Conservation (phyloP, 2,888 invertebrate genomes). For the Perizoma flavofasciatum region DNA sequence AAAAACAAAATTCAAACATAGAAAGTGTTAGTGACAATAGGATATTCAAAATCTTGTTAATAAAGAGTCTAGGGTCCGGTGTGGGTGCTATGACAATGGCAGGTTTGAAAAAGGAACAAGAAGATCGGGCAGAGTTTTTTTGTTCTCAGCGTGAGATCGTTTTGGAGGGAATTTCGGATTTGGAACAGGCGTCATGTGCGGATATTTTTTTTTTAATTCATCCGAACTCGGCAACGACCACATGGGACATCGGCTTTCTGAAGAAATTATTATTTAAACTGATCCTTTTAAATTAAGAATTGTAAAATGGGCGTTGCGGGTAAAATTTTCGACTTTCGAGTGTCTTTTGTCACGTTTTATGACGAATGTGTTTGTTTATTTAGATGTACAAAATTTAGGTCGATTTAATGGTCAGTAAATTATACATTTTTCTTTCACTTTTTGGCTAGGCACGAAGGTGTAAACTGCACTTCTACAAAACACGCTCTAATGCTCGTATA, state of each 20-base stretch:
- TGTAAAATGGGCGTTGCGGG: conserved; percentile 60
- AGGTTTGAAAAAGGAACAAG: conserved; percentile 64
- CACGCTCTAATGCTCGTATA: no score
- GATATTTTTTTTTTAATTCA: conserved; percentile 55
- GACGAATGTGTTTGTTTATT: conserved; percentile 59
- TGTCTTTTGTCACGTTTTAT: conserved; percentile 49
- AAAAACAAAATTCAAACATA: conserved; percentile 73
- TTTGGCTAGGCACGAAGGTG: no score
- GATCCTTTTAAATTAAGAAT: conserved; percentile 59
- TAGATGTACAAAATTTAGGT: conserved; percentile 48
- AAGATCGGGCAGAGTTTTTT: conserved; percentile 64
- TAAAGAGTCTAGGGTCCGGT: conserved; percentile 70
- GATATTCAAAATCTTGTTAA: conserved; percentile 83
- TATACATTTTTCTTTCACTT: conserved; percentile 15
- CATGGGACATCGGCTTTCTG: conserved; percentile 44
- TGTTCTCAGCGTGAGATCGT: conserved; percentile 79
- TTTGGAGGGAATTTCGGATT: conserved; percentile 79
- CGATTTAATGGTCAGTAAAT: conserved; percentile 21
- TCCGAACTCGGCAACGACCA: conserved; percentile 43
- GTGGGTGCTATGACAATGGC: conserved; percentile 61
- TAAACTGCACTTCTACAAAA: no score
- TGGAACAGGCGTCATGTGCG: conserved; percentile 76
- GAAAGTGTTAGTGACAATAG: conserved; percentile 83
- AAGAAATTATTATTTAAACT: conserved; percentile 61
- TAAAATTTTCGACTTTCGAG: conserved; percentile 44